Evolutionary conservation across 2,797 vertebrate genomes (phyloP), one percentile per base, ranked within the genome.

Genomic region (Semotilus atromaculatus): DNA sequence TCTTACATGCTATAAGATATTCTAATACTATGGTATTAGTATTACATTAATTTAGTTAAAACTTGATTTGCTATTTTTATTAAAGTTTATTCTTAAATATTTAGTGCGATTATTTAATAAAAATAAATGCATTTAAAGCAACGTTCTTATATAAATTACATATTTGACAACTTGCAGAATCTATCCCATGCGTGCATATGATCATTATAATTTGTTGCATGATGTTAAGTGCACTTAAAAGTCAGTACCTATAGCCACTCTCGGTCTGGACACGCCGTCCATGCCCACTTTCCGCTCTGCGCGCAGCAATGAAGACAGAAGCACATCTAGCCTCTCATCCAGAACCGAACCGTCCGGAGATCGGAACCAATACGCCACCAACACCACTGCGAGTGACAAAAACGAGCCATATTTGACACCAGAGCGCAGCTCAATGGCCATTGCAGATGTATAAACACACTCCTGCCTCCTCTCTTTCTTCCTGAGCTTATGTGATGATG

Each of bases 211-310:
- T n/a, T 23, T 34, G 21, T 19, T 48, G 26, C 10, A 73, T 48
- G 21, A 5, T 66, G 68, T 72, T 19, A 82, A 82, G 40, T 29
- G 81, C 58, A 40, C 71, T 66, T 55, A 48, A 53, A 83, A 60
- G 66, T 64, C 19, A 14, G 40, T 83, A 96, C 96, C 96, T 4
- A 97, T 91, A 1, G 96, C 96, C 75, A 96, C 95, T 90, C 88
- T 92, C 11, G 96, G 96, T 91, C 94, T 93, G 31, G 87, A 89
- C 36, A 91, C 85, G 74, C 86, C 21, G 21, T 90, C 90, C 68
- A 95, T 71, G 4, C 93, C 95, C 79, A 93, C 96, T 90, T 96
- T 97, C 3, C 89, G 71, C 51, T 97, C 96, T 7, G 96, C 96
- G 43, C 93, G 94, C 2, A 97, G 94, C 81, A 97, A 88, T 1